A percentile compares a stretch with the other conserved stretches of the same genome.
These are phyloP conservation scores for Axinella damicornis DNA, from an alignment of 37 sponge, comb jelly and placozoan genomes.

Conservation along the genomic window DNA sequence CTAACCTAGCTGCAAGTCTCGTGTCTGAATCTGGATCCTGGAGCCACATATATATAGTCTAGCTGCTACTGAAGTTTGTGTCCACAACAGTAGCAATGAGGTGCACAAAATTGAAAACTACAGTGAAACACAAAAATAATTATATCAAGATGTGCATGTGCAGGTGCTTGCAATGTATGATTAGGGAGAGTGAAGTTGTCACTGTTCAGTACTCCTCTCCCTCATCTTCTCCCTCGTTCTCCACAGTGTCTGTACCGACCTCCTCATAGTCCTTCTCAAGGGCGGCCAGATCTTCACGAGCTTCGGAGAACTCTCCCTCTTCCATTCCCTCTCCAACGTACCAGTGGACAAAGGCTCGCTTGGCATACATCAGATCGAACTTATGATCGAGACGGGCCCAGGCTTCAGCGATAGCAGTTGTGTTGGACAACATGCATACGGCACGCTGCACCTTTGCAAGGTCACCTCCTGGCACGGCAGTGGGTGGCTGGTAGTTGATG, in stretches of 20 bases:
- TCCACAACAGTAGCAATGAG: too few species aligned
- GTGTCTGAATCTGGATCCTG: too few species aligned
- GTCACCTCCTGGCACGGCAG: conserved; percentile 90
- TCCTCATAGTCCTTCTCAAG: conserved; percentile 92
- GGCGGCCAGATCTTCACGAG: conserved; percentile 92
- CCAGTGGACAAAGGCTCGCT: conserved; percentile 97
- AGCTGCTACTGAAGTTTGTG: too few species aligned
- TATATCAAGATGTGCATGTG: too few species aligned
- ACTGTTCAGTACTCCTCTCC: conserved; percentile 78
- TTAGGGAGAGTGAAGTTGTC: background rate
- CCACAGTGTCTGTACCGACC: conserved; percentile 74
- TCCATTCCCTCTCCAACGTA: conserved; percentile 99
- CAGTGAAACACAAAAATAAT: too few species aligned
- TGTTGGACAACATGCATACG: conserved; percentile 95
- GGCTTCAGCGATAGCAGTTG: conserved; percentile 95
- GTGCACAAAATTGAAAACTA: too few species aligned
- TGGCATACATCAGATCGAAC: conserved; percentile 97
- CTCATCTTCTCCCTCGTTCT: conserved; percentile 72
- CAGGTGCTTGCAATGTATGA: too few species aligned
- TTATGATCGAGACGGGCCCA: conserved; percentile 97
- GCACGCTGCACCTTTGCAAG: conserved; percentile 93
- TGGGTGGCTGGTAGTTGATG: conserved; percentile 96
- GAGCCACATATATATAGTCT: too few species aligned
- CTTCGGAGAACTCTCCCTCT: conserved; percentile 96
- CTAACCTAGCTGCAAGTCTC: too few species aligned